A percentile compares a stretch with the other conserved stretches of the same genome.
These are phyloP conservation scores for Andrena praecox DNA, from an alignment of 2,888 invertebrate genomes.

Conservation along the genomic window DNA sequence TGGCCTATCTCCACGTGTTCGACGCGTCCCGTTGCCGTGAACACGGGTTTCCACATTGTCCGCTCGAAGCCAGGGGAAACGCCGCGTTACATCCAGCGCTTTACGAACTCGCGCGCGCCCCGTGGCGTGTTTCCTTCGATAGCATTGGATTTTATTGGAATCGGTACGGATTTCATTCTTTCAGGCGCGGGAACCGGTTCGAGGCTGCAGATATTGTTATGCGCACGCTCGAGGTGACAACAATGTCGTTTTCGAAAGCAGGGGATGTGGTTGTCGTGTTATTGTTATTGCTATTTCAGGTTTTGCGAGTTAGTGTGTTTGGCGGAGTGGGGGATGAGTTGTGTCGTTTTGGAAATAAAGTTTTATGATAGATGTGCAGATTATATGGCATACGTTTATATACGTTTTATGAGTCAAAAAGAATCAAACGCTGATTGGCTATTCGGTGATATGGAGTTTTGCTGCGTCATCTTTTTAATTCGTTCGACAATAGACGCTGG, in stretches of 20 bases:
- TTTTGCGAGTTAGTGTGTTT: not conserved
- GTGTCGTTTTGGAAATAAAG: not conserved
- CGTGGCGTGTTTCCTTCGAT: not conserved
- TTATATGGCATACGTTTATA: no score
- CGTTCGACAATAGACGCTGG: not conserved
- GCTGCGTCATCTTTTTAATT: not conserved
- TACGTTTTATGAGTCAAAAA: not conserved
- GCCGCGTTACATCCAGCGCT: not conserved
- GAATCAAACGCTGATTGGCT: not conserved
- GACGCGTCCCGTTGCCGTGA: constrained; percentile 9
- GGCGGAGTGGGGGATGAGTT: not conserved
- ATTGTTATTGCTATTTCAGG: not conserved
- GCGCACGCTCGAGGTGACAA: not conserved
- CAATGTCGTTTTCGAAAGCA: not conserved
- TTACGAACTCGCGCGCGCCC: not conserved
- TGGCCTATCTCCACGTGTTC: constrained; percentile 17
- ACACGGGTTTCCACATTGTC: not conserved
- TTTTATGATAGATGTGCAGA: no score
- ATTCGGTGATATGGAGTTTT: not conserved
- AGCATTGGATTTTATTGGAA: not conserved
- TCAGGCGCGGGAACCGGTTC: not conserved
- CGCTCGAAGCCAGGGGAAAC: not conserved
- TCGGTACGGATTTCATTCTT: not conserved
- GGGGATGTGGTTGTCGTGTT: not conserved
- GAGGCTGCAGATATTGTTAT: not conserved